Percentiles rank a stretch among this genome's conserved stretches.
Conservation (phyloP, 2,113 vertebrate species). For the Aptenodytes forsteri region DNA sequence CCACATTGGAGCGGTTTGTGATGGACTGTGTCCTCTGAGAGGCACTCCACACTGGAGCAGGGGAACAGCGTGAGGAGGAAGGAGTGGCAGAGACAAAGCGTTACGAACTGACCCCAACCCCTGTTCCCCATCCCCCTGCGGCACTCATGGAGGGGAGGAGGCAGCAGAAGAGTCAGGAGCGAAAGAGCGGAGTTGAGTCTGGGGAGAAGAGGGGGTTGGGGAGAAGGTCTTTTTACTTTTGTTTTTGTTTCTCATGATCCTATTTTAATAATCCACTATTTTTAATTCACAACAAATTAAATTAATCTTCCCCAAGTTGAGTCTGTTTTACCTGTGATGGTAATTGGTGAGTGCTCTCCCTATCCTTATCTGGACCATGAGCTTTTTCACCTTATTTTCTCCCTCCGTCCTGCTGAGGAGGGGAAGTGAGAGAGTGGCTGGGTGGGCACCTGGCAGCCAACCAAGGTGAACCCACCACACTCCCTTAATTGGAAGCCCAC, state of each 20-base stretch:
- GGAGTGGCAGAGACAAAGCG: rapidly evolving
- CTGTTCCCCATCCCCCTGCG: neutral
- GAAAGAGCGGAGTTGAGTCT: neutral
- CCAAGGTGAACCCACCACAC: neutral
- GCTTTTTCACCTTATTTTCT: neutral
- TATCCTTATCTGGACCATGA: neutral
- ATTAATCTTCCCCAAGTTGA: neutral
- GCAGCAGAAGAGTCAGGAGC: neutral
- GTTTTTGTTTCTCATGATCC: neutral
- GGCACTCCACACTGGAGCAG: neutral
- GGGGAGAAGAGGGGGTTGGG: neutral
- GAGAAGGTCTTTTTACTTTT: neutral
- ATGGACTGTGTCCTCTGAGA: neutral
- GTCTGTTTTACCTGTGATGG: neutral
- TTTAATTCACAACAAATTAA: neutral
- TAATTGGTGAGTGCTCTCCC: neutral
- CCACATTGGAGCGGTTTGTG: neutral
- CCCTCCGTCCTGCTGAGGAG: neutral
- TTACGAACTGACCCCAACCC: neutral
- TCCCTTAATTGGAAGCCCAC: neutral
- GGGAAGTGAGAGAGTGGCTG: neutral
- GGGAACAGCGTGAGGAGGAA: neutral
- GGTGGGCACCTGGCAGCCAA: too few relatives aligned
- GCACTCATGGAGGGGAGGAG: neutral
- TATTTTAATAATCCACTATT: neutral